Base-by-base conservation (phyloP, 2,113 vertebrate species). In the Pyxicephalus adspersus region DNA sequence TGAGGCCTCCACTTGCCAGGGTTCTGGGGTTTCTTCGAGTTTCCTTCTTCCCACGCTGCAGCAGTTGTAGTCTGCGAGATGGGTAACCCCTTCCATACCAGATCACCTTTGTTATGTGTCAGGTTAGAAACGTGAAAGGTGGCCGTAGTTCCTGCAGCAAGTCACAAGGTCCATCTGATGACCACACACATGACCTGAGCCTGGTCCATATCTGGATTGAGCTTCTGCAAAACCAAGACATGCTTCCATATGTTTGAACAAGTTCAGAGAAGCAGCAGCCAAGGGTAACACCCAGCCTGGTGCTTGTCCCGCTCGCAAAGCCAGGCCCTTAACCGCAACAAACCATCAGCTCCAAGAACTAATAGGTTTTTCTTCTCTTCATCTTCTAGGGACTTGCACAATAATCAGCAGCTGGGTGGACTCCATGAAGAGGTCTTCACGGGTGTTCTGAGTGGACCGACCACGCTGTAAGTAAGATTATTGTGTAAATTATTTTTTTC, bases 381-480 rank as follows among this genome's bases (percentile, higher is more conserved):
- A 50, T 61, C 85, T 65, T 45, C 15, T 88, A 99, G 97, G 52
- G 96, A 98, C 85, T 92, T 99, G 64, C 96, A 98, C 89, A 96
- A 96, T 90, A 99, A 99, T 84, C 95, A 90, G 76, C 88, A 93
- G 77, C 88, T 99, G 81, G 91, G 90, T 85, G 85, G 86, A 85
- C 93, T 99, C 83, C 92, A 95, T 82, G 94, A 97, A 7, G 92
- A 92, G 61, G 93, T 94, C 51, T 99, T 99, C 89, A 88, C 91
- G 23, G 96, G 95, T 71, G 90, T 90, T 31, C 70, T 95, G 81
- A 96, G 92, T 52, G 97, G 97, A 72, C 98, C 98, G 58, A 92
- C 92, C 80, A 89, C 96, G 26, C 88, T 99, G 97, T 99, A 85
- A 97, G 98, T 98, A 91, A 75, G 2, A 20, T 8, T 8, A 45